Percentiles rank a stretch among this genome's conserved stretches.
Evolutionary conservation across 2,888 invertebrate genomes (phyloP).

Genomic region (Latheticus oryzae): DNA sequence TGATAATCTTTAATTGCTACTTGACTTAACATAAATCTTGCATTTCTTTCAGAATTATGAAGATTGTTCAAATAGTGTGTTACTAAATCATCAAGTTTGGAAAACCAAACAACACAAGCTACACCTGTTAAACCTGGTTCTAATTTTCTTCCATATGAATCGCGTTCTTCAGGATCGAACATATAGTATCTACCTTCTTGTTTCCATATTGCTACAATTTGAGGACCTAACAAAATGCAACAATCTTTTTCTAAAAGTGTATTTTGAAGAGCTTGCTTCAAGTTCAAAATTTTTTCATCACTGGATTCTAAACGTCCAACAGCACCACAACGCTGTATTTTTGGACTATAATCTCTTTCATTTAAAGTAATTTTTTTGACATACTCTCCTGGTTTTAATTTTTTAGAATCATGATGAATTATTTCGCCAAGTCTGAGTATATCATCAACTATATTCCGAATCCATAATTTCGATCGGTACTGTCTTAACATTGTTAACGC

Average conservation of each 20-base stretch:
- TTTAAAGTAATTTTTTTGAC: slow-evolving; percentile 54
- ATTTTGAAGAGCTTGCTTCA: slow-evolving; percentile 59
- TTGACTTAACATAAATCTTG: slow-evolving; percentile 56
- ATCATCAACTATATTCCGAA: slow-evolving; percentile 59
- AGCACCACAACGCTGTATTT: slow-evolving; percentile 57
- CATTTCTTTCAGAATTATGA: slow-evolving; percentile 41
- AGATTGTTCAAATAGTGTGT: slow-evolving; percentile 63
- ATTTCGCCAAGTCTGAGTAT: slow-evolving; percentile 61
- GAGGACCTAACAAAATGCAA: slow-evolving; percentile 63
- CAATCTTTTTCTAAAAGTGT: slow-evolving; percentile 61
- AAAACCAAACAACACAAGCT: slow-evolving; percentile 64
- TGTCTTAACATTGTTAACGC: slow-evolving; percentile 62
- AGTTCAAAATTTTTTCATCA: slow-evolving; percentile 56
- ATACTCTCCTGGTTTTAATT: slow-evolving; percentile 49
- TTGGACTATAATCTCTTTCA: slow-evolving; percentile 54
- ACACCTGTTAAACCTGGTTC: slow-evolving; percentile 54
- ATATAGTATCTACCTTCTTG: slow-evolving; percentile 64
- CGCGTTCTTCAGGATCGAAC: slow-evolving; percentile 66
- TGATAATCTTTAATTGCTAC: slow-evolving; percentile 59
- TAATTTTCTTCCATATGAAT: slow-evolving; percentile 54
- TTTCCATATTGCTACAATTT: slow-evolving; percentile 63
- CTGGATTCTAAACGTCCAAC: slow-evolving; percentile 61
- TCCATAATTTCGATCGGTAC: slow-evolving; percentile 62
- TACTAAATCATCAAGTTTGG: slow-evolving; percentile 58
- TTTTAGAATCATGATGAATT: slow-evolving; percentile 53